Evolutionary conservation across 2,797 vertebrate species (phyloP).

Genomic region (Scolopax rusticola): DNA sequence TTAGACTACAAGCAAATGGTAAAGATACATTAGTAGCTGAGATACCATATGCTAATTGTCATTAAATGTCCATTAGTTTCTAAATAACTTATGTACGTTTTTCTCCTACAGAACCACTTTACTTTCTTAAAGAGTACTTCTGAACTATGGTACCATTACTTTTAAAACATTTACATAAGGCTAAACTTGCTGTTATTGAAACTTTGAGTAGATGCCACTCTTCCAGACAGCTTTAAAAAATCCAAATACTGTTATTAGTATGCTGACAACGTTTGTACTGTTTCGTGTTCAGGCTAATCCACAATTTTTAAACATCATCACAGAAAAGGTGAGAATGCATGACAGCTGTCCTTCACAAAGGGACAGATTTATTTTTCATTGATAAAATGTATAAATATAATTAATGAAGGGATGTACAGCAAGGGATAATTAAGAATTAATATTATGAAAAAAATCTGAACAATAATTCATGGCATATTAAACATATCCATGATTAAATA

Average conservation of each 20-base stretch:
- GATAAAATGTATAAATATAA: neutral
- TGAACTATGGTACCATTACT: neutral
- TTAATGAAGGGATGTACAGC: neutral
- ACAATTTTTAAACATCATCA: neutral
- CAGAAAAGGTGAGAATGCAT: neutral
- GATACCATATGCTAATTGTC: neutral
- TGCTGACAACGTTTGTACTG: fast-evolving
- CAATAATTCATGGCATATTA: neutral
- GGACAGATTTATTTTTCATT: neutral
- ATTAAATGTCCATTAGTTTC: neutral
- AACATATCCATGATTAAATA: neutral
- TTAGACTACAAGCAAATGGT: neutral
- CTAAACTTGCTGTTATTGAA: neutral
- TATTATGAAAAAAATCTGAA: neutral
- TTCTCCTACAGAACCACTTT: neutral
- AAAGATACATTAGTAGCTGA: neutral
- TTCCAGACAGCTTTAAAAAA: neutral
- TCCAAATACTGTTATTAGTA: neutral
- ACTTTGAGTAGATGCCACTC: neutral
- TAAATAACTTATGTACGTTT: neutral
- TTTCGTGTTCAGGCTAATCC: neutral
- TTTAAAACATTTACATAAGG: neutral
- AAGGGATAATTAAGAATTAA: neutral
- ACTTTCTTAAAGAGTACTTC: neutral
- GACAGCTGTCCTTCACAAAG: neutral